phyloP scores from a whole-genome alignment of 2,888 invertebrate genomes.

The Heliothis peltigera region DNA sequence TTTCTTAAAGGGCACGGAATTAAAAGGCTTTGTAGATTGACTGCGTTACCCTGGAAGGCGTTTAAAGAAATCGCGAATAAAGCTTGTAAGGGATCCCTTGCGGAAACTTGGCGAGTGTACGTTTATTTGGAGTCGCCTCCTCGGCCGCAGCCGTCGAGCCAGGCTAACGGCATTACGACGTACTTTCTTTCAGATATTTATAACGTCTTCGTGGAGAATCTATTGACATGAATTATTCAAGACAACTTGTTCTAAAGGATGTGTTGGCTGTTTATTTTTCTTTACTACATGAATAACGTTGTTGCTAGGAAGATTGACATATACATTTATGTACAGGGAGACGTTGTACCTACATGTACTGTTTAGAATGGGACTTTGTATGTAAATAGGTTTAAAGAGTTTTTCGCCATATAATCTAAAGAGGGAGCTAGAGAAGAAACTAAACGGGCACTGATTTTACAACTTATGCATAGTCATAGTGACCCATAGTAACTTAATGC shows the following conservation, averaged over 20 bases:
- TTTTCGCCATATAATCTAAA: not conserved
- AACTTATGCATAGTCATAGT: not conserved
- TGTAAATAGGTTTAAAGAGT: not conserved
- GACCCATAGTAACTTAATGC: too few species aligned
- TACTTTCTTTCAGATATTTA: slow-evolving; percentile 45
- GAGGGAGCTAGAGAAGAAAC: not conserved
- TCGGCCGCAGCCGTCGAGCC: slow-evolving; percentile 28
- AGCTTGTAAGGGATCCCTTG: slow-evolving; percentile 41
- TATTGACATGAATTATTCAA: slow-evolving; percentile 36
- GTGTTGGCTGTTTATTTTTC: not conserved
- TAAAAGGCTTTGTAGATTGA: slow-evolving; percentile 30
- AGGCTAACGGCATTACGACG: slow-evolving; percentile 41
- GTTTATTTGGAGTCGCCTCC: slow-evolving; percentile 51
- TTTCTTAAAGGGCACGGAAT: slow-evolving; percentile 16
- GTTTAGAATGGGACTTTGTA: not conserved
- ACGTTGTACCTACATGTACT: not conserved
- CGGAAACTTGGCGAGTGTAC: slow-evolving; percentile 45
- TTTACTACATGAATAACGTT: not conserved
- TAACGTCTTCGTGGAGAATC: slow-evolving; percentile 19
- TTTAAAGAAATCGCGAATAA: slow-evolving; percentile 33
- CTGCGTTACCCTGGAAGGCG: slow-evolving; percentile 23
- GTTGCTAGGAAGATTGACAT: not conserved
- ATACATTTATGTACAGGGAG: not conserved
- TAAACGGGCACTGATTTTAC: not conserved
- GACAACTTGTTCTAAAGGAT: slow-evolving; percentile 1